phyloP scores from a whole-genome alignment of 2,888 invertebrate genomes.

The Protodeltote pygarga region DNA sequence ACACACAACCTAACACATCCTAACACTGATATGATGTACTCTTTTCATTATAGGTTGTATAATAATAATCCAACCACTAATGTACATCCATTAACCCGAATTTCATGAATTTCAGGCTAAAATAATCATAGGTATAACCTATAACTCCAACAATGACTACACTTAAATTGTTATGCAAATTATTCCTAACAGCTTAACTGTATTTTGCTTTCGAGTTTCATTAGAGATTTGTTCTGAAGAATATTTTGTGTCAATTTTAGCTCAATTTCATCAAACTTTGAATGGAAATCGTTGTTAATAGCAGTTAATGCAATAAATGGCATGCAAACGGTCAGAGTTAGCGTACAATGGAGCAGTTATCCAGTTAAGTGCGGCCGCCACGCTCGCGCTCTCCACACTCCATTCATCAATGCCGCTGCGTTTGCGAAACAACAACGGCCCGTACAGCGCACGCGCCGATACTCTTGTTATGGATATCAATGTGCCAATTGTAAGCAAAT shows the following conservation, averaged over 20 bases:
- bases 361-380: not conserved
- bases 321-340: constrained; percentile 17
- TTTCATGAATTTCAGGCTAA: too few species aligned
- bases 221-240: too few species aligned
- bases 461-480: constrained; percentile 20
- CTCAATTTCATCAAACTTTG: constrained; percentile 7
- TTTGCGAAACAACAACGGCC: constrained; percentile 11
- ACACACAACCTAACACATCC: not conserved
- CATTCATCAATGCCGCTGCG: constrained; percentile 18
- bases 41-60: too few species aligned
- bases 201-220: too few species aligned
- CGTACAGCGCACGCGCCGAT: constrained; percentile 6
- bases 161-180: too few species aligned
- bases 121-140: too few species aligned
- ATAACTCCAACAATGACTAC: too few species aligned
- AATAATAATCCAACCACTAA: too few species aligned
- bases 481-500: constrained; percentile 5
- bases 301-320: constrained; percentile 7
- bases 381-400: not conserved
- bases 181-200: too few species aligned
- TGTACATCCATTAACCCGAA: too few species aligned
- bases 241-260: constrained; percentile 6
- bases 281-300: constrained; percentile 3
- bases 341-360: constrained; percentile 12
- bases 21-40: not conserved